Evolutionary conservation across 35 echinoderm and acorn worm species (phyloP).

Genomic region (Heliocidaris tuberculata): DNA sequence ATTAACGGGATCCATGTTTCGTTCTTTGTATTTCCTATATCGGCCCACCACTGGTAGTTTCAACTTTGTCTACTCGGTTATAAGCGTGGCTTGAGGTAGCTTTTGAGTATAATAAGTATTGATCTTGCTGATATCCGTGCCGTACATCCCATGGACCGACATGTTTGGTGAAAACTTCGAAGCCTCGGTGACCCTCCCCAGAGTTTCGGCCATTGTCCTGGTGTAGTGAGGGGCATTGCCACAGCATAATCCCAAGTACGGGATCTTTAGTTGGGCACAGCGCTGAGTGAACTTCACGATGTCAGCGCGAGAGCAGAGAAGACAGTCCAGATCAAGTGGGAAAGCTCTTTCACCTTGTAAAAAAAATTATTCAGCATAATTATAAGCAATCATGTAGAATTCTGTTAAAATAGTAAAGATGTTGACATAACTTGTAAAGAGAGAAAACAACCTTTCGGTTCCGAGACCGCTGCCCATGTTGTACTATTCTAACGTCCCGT

Average conservation of each 20-base stretch:
- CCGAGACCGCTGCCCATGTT: too few relatives aligned
- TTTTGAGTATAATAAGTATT: not conserved
- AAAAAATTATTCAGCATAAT: not conserved
- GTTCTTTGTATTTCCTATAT: too few relatives aligned
- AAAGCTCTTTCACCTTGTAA: slow-evolving; percentile 61
- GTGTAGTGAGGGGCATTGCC: slow-evolving; percentile 86
- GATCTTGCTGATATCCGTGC: slow-evolving; percentile 41
- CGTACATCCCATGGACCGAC: slow-evolving; percentile 63
- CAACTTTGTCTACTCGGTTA: not conserved
- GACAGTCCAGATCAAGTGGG: slow-evolving; percentile 70
- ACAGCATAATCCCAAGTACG: slow-evolving; percentile 89
- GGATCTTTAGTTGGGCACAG: slow-evolving; percentile 77
- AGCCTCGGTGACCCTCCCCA: slow-evolving; percentile 65
- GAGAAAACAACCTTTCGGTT: too few relatives aligned
- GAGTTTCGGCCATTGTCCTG: slow-evolving; percentile 57
- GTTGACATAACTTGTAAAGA: too few relatives aligned
- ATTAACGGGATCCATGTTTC: too few relatives aligned
- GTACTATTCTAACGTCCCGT: too few relatives aligned
- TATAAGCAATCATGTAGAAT: too few relatives aligned
- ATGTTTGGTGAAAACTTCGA: slow-evolving; percentile 65
- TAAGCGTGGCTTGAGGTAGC: not conserved
- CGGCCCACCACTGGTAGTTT: too few relatives aligned
- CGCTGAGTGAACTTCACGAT: slow-evolving; percentile 64
- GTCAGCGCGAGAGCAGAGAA: slow-evolving; percentile 50
- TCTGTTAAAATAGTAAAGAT: too few relatives aligned